These are phyloP conservation scores for Blastobasis lacticolella DNA, from an alignment of 2,888 invertebrate species.

Conservation along the genomic window DNA sequence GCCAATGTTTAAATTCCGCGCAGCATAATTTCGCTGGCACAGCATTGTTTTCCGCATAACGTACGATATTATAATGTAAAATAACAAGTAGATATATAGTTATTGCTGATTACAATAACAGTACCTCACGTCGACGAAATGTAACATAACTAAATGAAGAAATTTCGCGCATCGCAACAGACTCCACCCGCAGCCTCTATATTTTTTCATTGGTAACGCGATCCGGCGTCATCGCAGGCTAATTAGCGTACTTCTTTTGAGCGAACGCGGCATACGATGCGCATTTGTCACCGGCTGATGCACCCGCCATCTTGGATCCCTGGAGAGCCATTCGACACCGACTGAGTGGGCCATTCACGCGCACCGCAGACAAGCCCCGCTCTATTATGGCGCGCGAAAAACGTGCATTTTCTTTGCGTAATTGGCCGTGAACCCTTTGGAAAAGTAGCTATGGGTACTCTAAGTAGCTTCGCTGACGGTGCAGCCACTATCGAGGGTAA, in stretches of 20 bases:
- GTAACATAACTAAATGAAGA: too few species aligned
- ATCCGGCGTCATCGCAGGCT: conserved; percentile 19
- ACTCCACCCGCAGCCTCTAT: background rate
- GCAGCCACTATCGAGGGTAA: conserved; percentile 29
- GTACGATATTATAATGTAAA: too few species aligned
- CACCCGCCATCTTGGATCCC: conserved; percentile 49
- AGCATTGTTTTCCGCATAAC: too few species aligned
- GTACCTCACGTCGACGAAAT: too few species aligned
- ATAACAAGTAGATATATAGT: too few species aligned
- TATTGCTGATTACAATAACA: too few species aligned
- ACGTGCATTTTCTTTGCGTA: conserved; percentile 51
- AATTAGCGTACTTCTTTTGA: conserved; percentile 20
- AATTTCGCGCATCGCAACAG: too few species aligned
- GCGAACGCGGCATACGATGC: conserved; percentile 25
- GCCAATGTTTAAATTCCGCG: too few species aligned
- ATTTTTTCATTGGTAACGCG: conserved; percentile 16
- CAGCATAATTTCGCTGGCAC: too few species aligned
- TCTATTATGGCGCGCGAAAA: conserved; percentile 38
- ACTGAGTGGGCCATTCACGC: conserved; percentile 55
- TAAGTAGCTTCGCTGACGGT: conserved; percentile 17
- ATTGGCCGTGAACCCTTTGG: conserved; percentile 47
- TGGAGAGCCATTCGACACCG: conserved; percentile 56
- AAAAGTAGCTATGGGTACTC: conserved; percentile 22
- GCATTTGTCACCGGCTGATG: conserved; percentile 48
- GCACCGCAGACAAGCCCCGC: conserved; percentile 42